Base-by-base conservation (phyloP, 2,888 invertebrate genomes). In the Poecilobothrus nobilitatus region DNA sequence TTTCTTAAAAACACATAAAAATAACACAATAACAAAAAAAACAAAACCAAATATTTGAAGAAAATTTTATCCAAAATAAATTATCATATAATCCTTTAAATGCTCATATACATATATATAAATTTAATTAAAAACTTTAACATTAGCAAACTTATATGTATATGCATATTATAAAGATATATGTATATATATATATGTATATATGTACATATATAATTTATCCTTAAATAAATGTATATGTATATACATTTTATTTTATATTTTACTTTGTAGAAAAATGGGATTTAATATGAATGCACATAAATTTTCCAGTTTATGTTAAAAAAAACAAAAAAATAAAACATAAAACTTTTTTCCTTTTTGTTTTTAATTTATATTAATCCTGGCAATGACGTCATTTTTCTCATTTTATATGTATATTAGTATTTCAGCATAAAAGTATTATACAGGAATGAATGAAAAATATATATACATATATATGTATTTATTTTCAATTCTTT, bases 251-350 rank as follows among this genome's bases (percentile, higher is more conserved):
- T 15, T 53, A 15, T 53, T 15, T 15, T 53, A 53, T 53, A 15
- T 53, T 18, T 53, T 37, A 53, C 6, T 4, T 53, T 18, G 15
- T 4, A 41, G 2, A 41, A 12, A 41, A 41, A 12, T 41, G 4
- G 41, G 41, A n/a, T 53, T 53, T 53, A 53, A n/a, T 53, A 53
- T 53, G n/a, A 53, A 53, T 53, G 53, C 53, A 53, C 18, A 53
- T 53, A 53, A 53, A 53, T 53, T 53, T n/a, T 18, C 12, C 9
- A n/a, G 15, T 53, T 53, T 53, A 12, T 15, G 15, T 10, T 37
- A 18, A 18, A 27, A 27, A 27, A 27, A 27, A 27, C n/a, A 27
- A 27, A 27, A 2, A 27, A 27, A 27, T 27, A 27, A 5, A 27
- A 27, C n/a, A n/a, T n/a, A 27, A 27, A 27, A 27, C 27, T 27